These are phyloP conservation scores for Eugnorisma glareosa DNA, from an alignment of 2,888 invertebrate species.

Conservation along the genomic window DNA sequence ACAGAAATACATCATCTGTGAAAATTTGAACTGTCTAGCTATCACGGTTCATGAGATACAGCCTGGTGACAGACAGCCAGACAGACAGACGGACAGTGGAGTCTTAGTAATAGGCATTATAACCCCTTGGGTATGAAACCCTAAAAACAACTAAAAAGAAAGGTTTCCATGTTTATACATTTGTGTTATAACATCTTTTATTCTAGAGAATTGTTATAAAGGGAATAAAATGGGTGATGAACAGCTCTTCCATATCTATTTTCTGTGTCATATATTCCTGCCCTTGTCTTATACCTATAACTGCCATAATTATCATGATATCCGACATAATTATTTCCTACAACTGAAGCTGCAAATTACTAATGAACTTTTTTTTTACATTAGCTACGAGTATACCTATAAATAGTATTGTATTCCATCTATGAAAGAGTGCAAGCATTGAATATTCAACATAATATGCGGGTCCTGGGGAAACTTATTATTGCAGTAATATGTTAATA, in stretches of 20 bases:
- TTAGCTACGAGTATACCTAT: background rate
- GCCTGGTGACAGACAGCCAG: no score
- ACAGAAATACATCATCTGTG: no score
- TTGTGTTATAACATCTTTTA: no score
- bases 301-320: background rate
- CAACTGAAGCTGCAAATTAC: background rate
- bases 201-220: background rate
- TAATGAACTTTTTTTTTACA: constrained; percentile 11
- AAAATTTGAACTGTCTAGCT: no score
- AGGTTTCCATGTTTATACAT: background rate
- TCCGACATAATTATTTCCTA: background rate
- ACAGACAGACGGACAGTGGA: no score
- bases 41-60: no score
- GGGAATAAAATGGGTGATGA: background rate
- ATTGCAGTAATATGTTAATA: constrained; percentile 58
- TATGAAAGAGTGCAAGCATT: constrained; percentile 43
- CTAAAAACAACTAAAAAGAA: background rate
- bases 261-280: background rate
- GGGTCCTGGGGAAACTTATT: constrained; percentile 37
- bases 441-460: constrained; percentile 59
- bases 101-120: no score
- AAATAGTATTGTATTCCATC: constrained; percentile 8
- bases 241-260: background rate
- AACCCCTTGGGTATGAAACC: no score
- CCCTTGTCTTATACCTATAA: background rate